Conservation (phyloP, 2,797 vertebrate species). For the Crocidura indochinensis region DNA sequence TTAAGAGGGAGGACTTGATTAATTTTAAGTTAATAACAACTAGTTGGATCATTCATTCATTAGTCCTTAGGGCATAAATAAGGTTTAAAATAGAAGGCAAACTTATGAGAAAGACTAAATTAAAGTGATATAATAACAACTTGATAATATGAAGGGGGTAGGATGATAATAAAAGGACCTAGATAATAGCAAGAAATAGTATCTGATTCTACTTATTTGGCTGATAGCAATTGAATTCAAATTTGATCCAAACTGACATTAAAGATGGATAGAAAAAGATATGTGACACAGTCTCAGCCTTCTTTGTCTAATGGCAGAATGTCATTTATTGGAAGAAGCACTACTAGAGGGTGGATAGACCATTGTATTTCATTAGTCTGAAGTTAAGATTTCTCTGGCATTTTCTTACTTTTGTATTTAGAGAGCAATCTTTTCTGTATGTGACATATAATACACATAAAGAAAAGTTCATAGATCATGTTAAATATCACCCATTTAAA, state of each 20-base stretch:
- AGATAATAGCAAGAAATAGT: background rate
- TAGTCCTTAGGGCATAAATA: constrained; percentile 45
- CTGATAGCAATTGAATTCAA: constrained; percentile 37
- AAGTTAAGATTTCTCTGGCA: constrained; percentile 28
- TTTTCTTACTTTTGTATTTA: constrained; percentile 55
- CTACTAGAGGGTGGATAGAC: constrained; percentile 55
- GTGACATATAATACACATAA: constrained; percentile 51
- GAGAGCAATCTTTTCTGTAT: constrained; percentile 8
- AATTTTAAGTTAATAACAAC: constrained; percentile 63
- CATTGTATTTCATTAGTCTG: background rate
- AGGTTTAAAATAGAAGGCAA: constrained; percentile 39
- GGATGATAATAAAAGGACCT: background rate
- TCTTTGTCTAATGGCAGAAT: constrained; percentile 40
- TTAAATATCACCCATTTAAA: constrained; percentile 30
- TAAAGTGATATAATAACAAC: constrained; percentile 43
- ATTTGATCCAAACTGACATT: constrained; percentile 53
- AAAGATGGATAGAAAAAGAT: constrained; percentile 58
- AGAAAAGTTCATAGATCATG: constrained; percentile 28
- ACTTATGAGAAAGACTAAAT: constrained; percentile 27
- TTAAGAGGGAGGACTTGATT: constrained; percentile 32
- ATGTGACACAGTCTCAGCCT: background rate
- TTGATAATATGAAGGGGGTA: background rate
- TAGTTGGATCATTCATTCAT: constrained; percentile 26
- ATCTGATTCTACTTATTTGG: constrained; percentile 47
- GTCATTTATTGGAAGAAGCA: background rate